Evolutionary conservation across 2,797 vertebrate species (phyloP).

Genomic region (Macropus fuliginosus): DNA sequence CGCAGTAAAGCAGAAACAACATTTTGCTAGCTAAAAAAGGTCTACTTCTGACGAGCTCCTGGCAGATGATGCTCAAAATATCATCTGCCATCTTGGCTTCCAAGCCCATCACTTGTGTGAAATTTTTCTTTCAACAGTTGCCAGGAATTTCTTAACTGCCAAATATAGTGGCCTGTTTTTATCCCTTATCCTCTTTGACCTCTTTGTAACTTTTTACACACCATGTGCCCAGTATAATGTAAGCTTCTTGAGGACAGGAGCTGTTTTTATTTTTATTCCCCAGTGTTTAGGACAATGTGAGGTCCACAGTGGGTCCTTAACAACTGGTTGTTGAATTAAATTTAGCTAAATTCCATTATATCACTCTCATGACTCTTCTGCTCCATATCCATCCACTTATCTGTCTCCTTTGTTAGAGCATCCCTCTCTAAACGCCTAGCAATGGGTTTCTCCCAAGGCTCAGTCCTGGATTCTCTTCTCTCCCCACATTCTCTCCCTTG

Average conservation of each 20-base stretch:
- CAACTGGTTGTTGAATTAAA: background rate
- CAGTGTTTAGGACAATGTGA: background rate
- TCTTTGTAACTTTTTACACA: background rate
- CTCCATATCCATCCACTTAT: background rate
- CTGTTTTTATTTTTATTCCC: background rate
- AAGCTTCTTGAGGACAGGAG: background rate
- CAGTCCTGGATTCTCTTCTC: background rate
- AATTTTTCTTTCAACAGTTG: background rate
- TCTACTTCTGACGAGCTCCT: background rate
- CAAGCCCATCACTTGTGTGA: background rate
- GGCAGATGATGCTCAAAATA: constrained; percentile 1
- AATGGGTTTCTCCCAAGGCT: background rate
- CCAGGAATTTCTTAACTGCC: background rate
- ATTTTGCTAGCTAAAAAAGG: background rate
- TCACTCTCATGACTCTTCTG: background rate
- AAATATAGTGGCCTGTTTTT: background rate
- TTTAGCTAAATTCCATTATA: background rate
- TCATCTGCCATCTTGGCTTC: constrained; percentile 3
- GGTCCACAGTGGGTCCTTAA: background rate
- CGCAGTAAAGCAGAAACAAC: background rate
- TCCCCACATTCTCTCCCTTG: background rate
- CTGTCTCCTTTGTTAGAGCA: background rate
- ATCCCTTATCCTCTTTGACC: background rate
- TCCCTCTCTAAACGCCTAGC: background rate
- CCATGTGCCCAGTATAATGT: background rate